Base-by-base conservation (phyloP, 1,140 invertebrate species). In the Hyles euphorbiae region DNA sequence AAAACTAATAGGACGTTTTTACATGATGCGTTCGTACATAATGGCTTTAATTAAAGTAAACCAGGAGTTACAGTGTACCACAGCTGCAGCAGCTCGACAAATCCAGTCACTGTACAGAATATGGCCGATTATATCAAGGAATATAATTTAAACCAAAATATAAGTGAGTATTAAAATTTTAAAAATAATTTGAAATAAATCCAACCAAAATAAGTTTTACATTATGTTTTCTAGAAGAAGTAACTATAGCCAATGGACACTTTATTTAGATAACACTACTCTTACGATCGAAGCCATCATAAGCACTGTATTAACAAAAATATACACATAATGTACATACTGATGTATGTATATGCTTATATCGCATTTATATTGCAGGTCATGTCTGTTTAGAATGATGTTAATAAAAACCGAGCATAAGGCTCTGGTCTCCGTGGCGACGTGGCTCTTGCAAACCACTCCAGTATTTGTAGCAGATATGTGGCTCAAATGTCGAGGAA, bases 381-480 rank as follows among this genome's bases (percentile, higher is more conserved):
- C 57, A 62, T 32, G 8, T 62, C 7, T 65, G 61, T 9, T 56
- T 34, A 5, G 56, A 57, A 0, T 33, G 2, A 7, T 56, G n/a
- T 34, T 61, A 6, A 59, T 63, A n/a, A n/a, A n/a, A 40, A 36
- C 58, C 11, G 56, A 58, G 45, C 61, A 56, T 4, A 44, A 32
- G 33, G 32, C 56, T 43, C 2, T 67, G 2, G 6, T 69, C 2
- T 22, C 22, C 8, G 2, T 63, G 3, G 4, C 54, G 10, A 49
- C 56, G 3, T 53, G 64, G 3, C 5, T 72, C 1, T 34, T 62
- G n/a, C 63, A 69, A 57, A 62, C 45, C 2, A 34, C 59, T n/a
- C 70, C 70, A 33, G 67, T 67, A 3, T 64, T 61, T 34, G 22
- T 65, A 0, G 64, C 58, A 6, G 70, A 72, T 34, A 56, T 68